These are phyloP conservation scores for Gasteruption jaculator DNA, from an alignment of 2,888 invertebrate genomes.

Conservation along the genomic window DNA sequence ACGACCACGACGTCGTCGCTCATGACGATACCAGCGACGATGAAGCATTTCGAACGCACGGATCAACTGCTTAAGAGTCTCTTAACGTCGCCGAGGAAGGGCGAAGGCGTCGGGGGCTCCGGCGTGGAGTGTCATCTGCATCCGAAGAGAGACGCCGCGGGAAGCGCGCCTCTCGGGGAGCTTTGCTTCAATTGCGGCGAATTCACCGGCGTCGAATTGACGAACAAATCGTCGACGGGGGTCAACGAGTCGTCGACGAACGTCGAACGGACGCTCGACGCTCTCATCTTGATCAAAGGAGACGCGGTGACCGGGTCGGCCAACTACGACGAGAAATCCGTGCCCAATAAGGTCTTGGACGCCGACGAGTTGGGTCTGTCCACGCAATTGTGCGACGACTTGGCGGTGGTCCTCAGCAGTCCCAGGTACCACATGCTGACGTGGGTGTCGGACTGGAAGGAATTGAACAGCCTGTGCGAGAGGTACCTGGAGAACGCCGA, in stretches of 20 bases:
- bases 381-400: conserved; percentile 65
- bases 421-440: conserved; percentile 68
- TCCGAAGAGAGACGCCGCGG: conserved; percentile 24
- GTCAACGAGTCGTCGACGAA: conserved; percentile 41
- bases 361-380: conserved; percentile 65
- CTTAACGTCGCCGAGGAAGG: conserved; percentile 31
- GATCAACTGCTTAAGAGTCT: conserved; percentile 38
- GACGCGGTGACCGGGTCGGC: conserved; percentile 56
- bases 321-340: conserved; percentile 62
- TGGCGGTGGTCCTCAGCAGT: conserved; percentile 66
- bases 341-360: conserved; percentile 58
- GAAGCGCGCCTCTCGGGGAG: conserved; percentile 28
- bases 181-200: conserved; percentile 40
- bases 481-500: conserved; percentile 57
- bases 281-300: conserved; percentile 56
- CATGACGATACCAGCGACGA: conserved; percentile 25
- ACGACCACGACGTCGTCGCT: conserved; percentile 25
- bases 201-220: conserved; percentile 29
- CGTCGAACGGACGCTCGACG: conserved; percentile 52
- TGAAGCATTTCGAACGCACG: conserved; percentile 33
- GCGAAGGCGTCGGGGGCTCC: conserved; percentile 17
- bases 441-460: conserved; percentile 64
- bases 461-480: conserved; percentile 57
- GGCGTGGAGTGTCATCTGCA: conserved; percentile 30
- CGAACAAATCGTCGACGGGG: conserved; percentile 23